Conservation (phyloP, 2,113 vertebrate species). For the Cichladusa arquata region DNA sequence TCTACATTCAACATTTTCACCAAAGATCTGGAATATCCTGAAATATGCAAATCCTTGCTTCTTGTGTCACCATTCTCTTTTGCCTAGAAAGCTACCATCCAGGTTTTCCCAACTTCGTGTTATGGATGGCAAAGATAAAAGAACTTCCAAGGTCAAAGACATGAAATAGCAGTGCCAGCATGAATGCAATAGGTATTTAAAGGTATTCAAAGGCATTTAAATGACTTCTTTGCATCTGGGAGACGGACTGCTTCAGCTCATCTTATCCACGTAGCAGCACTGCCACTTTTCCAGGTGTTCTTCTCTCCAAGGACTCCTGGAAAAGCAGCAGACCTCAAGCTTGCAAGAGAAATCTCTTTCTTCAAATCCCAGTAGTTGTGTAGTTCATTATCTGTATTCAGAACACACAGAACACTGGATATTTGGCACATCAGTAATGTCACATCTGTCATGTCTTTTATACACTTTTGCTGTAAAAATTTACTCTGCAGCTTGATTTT, state of each 20-base stretch:
- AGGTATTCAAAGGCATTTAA: not conserved
- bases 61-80: not conserved
- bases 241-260: not conserved
- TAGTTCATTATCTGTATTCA: not conserved
- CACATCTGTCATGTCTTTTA: not conserved
- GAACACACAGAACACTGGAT: not conserved
- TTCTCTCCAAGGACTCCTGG: not conserved
- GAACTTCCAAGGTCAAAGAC: rapidly evolving
- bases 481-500: not conserved
- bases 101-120: not conserved
- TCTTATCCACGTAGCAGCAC: not conserved
- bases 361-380: not conserved
- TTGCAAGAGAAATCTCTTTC: not conserved
- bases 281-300: not conserved
- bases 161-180: not conserved
- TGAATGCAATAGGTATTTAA: not conserved
- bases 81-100: not conserved
- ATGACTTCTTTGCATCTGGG: not conserved
- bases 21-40: not conserved
- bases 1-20: not conserved
- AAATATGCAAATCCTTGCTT: not conserved
- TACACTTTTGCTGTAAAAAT: not conserved
- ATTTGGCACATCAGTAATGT: rapidly evolving
- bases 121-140: not conserved
- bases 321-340: not conserved